Conservation (phyloP, 2,888 invertebrate species). For the Macrophya alboannulata region DNA sequence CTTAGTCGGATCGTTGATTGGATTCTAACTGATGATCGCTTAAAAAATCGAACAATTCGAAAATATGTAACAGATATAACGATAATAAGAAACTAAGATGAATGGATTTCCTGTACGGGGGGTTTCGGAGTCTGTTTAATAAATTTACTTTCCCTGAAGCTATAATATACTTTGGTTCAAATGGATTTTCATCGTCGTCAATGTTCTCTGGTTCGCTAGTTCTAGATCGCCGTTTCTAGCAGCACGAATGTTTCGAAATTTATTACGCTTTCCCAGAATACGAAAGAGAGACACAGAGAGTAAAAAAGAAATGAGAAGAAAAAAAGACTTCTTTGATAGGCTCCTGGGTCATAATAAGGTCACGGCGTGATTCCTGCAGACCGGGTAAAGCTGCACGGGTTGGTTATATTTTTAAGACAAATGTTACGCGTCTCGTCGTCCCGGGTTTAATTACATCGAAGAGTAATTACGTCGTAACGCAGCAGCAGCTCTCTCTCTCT, state of each 20-base stretch:
- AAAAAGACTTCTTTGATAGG: conserved; percentile 2
- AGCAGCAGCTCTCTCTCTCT: not conserved
- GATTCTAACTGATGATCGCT: too few species aligned
- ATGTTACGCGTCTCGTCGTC: conserved; percentile 21
- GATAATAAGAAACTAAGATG: not conserved
- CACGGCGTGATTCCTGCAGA: not conserved
- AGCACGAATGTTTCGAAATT: conserved; percentile 44
- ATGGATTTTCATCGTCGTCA: conserved; percentile 49
- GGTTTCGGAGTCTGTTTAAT: conserved; percentile 12
- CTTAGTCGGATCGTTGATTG: too few species aligned
- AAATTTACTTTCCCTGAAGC: conserved; percentile 15
- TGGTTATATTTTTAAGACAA: conserved; percentile 24
- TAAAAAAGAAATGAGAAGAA: not conserved
- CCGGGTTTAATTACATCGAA: conserved; percentile 27
- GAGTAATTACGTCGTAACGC: conserved; percentile 25
- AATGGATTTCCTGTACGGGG: not conserved
- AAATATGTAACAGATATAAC: too few species aligned
- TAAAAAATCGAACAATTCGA: too few species aligned
- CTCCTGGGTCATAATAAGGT: not conserved
- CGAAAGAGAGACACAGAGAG: not conserved
- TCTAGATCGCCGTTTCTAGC: conserved; percentile 12
- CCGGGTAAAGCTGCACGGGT: not conserved
- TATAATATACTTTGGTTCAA: conserved; percentile 26
- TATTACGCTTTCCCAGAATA: conserved; percentile 23
- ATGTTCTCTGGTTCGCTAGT: conserved; percentile 41